Conservation (phyloP, 2,888 invertebrate genomes). For the Nomada hirtipes region DNA sequence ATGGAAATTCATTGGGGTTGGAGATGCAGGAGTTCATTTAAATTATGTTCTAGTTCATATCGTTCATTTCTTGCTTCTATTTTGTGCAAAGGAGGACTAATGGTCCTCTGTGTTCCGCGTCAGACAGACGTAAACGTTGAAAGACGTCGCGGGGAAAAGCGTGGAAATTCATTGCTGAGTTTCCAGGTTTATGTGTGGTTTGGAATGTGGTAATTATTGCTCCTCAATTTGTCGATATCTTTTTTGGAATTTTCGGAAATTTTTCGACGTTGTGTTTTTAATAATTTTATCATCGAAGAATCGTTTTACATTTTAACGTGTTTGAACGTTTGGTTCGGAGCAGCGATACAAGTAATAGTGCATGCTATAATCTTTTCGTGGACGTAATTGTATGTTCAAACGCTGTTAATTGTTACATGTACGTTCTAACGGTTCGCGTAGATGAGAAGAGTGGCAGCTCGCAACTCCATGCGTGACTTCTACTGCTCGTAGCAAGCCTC, state of each 20-base stretch:
- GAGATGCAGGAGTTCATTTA: neutral
- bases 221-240: too few relatives aligned
- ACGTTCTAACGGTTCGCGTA: neutral
- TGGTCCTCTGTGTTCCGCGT: too few relatives aligned
- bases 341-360: neutral
- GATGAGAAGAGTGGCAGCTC: slow-evolving; percentile 15
- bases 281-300: too few relatives aligned
- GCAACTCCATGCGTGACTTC: slow-evolving; percentile 39
- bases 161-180: too few relatives aligned
- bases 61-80: neutral
- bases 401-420: slow-evolving; percentile 7
- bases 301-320: neutral
- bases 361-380: neutral
- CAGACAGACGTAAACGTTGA: too few relatives aligned
- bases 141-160: too few relatives aligned
- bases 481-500: slow-evolving; percentile 22
- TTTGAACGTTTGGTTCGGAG: neutral
- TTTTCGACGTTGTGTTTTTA: too few relatives aligned
- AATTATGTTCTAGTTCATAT: slow-evolving; percentile 12
- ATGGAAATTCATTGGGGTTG: slow-evolving; percentile 11
- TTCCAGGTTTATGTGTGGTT: too few relatives aligned
- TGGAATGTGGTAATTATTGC: too few relatives aligned
- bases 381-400: neutral
- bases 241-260: too few relatives aligned
- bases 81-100: too few relatives aligned